phyloP scores from a whole-genome alignment of 2,888 invertebrate genomes.

The Suillia variegata region DNA sequence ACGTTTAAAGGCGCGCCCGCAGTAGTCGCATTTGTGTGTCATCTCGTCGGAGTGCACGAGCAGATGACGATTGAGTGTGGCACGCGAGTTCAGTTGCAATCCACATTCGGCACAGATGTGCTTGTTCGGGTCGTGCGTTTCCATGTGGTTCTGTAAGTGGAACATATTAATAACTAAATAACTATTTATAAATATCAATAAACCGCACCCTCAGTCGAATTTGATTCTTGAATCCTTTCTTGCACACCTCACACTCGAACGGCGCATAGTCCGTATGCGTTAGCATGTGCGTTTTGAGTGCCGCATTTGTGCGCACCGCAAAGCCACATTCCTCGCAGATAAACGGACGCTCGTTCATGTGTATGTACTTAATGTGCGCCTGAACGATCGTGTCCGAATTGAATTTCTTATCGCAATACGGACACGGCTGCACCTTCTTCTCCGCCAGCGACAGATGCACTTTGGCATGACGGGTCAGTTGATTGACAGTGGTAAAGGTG shows the following conservation, averaged over 20 bases:
- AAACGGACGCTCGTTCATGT: slow-evolving; percentile 59
- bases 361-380: slow-evolving; percentile 49
- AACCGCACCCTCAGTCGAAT: slow-evolving; percentile 35
- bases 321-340: slow-evolving; percentile 64
- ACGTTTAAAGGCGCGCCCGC: slow-evolving; percentile 57
- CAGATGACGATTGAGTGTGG: slow-evolving; percentile 53
- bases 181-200: neutral
- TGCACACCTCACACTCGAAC: slow-evolving; percentile 61
- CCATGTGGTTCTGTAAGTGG: slow-evolving; percentile 40
- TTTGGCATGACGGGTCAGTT: slow-evolving; percentile 29
- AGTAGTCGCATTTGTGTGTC: slow-evolving; percentile 57
- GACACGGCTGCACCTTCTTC: slow-evolving; percentile 39
- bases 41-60: slow-evolving; percentile 57
- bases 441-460: slow-evolving; percentile 33
- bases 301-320: slow-evolving; percentile 61
- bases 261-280: slow-evolving; percentile 63
- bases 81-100: slow-evolving; percentile 51
- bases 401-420: slow-evolving; percentile 53
- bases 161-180: neutral
- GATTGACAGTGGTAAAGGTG: slow-evolving; percentile 24
- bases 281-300: slow-evolving; percentile 62
- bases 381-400: slow-evolving; percentile 42
- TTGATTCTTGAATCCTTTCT: slow-evolving; percentile 58
- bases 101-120: slow-evolving; percentile 55
- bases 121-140: slow-evolving; percentile 56